Percentiles rank a stretch among this genome's conserved stretches.
phyloP scores from a whole-genome alignment of 2,113 vertebrate species.

The Vidua chalybeata region DNA sequence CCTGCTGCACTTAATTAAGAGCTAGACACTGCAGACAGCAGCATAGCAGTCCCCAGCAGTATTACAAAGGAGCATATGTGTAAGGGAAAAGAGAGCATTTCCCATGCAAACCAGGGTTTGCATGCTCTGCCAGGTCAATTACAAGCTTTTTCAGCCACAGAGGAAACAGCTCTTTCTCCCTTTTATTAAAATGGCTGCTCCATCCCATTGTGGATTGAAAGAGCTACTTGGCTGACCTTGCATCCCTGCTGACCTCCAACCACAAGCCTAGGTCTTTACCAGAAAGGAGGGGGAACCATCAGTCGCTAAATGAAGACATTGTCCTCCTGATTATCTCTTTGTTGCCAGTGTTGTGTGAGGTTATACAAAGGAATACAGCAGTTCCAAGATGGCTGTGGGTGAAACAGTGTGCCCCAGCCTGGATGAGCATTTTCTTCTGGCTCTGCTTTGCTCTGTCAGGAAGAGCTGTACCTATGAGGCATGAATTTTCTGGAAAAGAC shows the following conservation, averaged over 20 bases:
- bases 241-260: slow-evolving; percentile 1
- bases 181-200: slow-evolving; percentile 32
- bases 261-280: slow-evolving; percentile 25
- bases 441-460: not conserved
- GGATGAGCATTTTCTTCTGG: not conserved
- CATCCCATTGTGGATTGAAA: not conserved
- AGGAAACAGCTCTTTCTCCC: slow-evolving; percentile 20
- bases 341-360: not conserved
- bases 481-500: not conserved
- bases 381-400: not conserved
- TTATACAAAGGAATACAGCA: not conserved
- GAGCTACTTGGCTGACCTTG: slow-evolving; percentile 18
- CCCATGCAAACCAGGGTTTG: slow-evolving; percentile 27
- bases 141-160: slow-evolving; percentile 23
- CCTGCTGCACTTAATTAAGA: not conserved
- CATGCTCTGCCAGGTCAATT: slow-evolving; percentile 41
- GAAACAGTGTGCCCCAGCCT: not conserved
- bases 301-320: slow-evolving; percentile 33
- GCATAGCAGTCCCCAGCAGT: not conserved
- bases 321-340: slow-evolving; percentile 3
- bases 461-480: not conserved
- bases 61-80: slow-evolving; percentile 15
- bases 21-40: not conserved
- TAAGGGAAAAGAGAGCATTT: slow-evolving; percentile 1
- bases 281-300: not conserved